Base-by-base conservation (phyloP, 2,797 vertebrate genomes). In the Cirrhinus molitorella region DNA sequence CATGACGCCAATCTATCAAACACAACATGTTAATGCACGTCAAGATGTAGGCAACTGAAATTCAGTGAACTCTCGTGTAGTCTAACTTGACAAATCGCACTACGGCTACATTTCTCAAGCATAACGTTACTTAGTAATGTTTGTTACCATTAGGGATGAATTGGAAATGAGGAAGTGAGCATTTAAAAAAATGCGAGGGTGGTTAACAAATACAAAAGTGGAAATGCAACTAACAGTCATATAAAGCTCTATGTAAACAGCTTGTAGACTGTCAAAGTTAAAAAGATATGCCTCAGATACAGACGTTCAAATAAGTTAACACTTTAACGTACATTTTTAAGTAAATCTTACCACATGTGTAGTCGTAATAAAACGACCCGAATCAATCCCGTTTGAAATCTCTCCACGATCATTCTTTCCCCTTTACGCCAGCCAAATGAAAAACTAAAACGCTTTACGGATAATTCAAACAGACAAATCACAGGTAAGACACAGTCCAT, bases 161-260 rank as follows among this genome's bases (percentile, higher is more conserved):
- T 43, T 43, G 63, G 2, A 61, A 75, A 81, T 19, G 21, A 81
- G 74, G 53, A 81, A 85, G 25, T 10, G 43, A 85, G 28, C 21
- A 21, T 43, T 31, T 37, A 28, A 23, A 73, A 66, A 25, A 43
- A 37, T 7, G 5, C 65, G 43, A 51, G 10, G 6, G 34, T 80
- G 16, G 25, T 31, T 37, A 11, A 34, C 4, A 68, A 13, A 37
- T 17, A 14, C 3, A 17, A 1, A 40, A 25, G 43, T 79, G 4
- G 31, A 45, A 78, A 7, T 49, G 19, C 13, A 51, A 31, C 17
- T 40, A 16, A 40, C 37, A 40, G 37, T 40, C 31, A 0, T 55
- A 11, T 74, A 3, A 0, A 74, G 55, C 23, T 43, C 37, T 45
- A 40, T n/a, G n/a, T n/a, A 31, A 45, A 47, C 16, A 2, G 11